These are phyloP conservation scores for Neolamprologus kungweensis DNA, from an alignment of 2,113 vertebrate genomes.

Conservation along the genomic window DNA sequence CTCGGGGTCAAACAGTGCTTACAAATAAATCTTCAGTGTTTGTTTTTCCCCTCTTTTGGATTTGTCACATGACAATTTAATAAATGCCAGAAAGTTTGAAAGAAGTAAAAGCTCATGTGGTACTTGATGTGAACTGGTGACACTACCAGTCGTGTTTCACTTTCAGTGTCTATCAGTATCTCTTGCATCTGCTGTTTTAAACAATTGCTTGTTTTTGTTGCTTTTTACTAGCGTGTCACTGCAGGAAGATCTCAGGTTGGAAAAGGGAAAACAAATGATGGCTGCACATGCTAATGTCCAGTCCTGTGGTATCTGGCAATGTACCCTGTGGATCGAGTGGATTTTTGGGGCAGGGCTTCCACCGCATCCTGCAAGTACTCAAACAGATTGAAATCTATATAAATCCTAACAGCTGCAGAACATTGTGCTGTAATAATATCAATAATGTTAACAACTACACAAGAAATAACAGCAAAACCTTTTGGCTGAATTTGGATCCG, in stretches of 20 bases:
- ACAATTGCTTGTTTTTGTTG: neutral
- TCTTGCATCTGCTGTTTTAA: neutral
- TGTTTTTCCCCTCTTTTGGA: neutral
- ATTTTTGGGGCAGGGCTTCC: neutral
- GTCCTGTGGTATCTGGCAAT: neutral
- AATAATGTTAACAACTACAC: neutral
- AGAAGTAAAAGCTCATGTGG: neutral
- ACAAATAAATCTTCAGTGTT: neutral
- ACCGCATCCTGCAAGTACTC: neutral
- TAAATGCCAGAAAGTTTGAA: neutral
- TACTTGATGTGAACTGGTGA: neutral
- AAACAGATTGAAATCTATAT: neutral
- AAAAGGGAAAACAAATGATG: neutral
- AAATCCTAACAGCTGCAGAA: neutral
- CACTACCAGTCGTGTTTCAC: neutral
- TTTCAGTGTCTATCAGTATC: neutral
- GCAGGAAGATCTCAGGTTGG: neutral
- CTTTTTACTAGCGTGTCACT: neutral
- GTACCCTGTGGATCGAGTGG: neutral
- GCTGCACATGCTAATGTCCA: neutral
- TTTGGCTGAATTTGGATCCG: neutral
- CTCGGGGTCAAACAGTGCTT: neutral
- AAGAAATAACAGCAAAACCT: neutral
- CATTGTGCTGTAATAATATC: neutral
- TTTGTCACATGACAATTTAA: neutral